These are phyloP conservation scores for Hylyphantes graminicola DNA, from an alignment of 1,140 invertebrate species.

Conservation along the genomic window DNA sequence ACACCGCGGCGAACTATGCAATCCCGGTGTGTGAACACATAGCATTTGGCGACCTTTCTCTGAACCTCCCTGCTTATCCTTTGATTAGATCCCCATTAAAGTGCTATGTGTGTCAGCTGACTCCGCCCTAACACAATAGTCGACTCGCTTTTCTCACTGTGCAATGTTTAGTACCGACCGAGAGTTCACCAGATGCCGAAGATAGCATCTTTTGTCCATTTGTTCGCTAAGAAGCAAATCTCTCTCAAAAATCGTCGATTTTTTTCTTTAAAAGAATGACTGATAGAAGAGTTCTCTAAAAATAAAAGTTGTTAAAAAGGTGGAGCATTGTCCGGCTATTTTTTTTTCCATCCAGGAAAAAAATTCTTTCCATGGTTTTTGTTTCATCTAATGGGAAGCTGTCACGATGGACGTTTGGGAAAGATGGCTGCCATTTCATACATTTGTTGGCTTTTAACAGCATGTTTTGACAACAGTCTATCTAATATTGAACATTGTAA, in stretches of 20 bases:
- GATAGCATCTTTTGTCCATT: conserved; percentile 37
- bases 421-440: too few species aligned
- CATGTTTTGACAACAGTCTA: too few species aligned
- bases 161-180: neutral
- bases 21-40: too few species aligned
- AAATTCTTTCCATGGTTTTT: conserved; percentile 1
- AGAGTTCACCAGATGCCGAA: neutral
- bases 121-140: conserved; percentile 14
- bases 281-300: neutral
- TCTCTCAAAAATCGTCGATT: neutral
- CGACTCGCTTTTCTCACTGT: conserved; percentile 8
- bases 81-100: conserved; percentile 44
- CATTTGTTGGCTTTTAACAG: too few species aligned
- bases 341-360: neutral
- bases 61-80: conserved; percentile 17
- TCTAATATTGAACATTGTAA: too few species aligned
- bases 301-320: too few species aligned
- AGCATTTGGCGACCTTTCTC: conserved; percentile 22
- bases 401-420: neutral
- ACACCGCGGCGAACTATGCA: too few species aligned
- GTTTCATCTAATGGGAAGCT: neutral
- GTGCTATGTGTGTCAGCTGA: conserved; percentile 29
- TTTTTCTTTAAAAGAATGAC: neutral
- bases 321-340: too few species aligned
- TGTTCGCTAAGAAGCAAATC: conserved; percentile 1